A percentile compares a stretch with the other conserved stretches of the same genome.
Conservation (phyloP, 1,140 invertebrate genomes). For the Drosophila miranda region DNA sequence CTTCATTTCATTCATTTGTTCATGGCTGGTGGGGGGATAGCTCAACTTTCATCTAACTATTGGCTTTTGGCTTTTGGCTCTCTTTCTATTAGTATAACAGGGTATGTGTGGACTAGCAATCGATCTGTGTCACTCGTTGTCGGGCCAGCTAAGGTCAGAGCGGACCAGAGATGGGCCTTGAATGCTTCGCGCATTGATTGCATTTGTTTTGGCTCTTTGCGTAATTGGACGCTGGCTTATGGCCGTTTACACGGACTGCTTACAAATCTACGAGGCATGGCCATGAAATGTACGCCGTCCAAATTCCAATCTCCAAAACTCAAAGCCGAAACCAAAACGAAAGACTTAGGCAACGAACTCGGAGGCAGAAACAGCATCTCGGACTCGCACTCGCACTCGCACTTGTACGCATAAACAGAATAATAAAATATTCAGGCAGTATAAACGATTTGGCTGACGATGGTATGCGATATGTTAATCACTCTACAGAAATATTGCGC, state of each 20-base stretch:
- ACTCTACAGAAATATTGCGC: conserved; percentile 19
- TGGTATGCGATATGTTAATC: conserved; percentile 43
- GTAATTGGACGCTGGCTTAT: conserved; percentile 46
- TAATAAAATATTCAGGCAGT: conserved; percentile 42
- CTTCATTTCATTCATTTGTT: conserved; percentile 4
- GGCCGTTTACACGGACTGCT: conserved; percentile 49
- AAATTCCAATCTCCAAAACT: conserved; percentile 22
- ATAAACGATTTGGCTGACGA: conserved; percentile 45
- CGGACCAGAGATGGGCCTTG: not conserved
- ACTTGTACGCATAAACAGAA: conserved; percentile 31
- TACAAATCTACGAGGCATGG: conserved; percentile 30
- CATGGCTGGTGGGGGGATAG: not conserved
- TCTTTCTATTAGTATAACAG: too few relatives aligned
- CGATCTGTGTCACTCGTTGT: conserved; percentile 32
- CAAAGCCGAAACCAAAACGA: conserved; percentile 25
- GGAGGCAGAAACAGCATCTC: conserved; percentile 23
- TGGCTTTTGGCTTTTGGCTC: not conserved
- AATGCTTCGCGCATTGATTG: conserved; percentile 24
- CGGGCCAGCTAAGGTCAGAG: conserved; percentile 32
- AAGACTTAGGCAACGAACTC: conserved; percentile 70
- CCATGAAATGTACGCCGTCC: conserved; percentile 38
- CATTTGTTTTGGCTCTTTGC: conserved; percentile 43
- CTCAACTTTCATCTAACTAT: conserved; percentile 42
- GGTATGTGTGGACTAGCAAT: too few relatives aligned
- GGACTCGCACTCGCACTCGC: too few relatives aligned